Evolutionary conservation across 2,797 vertebrate species (phyloP), one percentile per base, ranked within the genome.

Genomic region (Cirrhinus molitorella): DNA sequence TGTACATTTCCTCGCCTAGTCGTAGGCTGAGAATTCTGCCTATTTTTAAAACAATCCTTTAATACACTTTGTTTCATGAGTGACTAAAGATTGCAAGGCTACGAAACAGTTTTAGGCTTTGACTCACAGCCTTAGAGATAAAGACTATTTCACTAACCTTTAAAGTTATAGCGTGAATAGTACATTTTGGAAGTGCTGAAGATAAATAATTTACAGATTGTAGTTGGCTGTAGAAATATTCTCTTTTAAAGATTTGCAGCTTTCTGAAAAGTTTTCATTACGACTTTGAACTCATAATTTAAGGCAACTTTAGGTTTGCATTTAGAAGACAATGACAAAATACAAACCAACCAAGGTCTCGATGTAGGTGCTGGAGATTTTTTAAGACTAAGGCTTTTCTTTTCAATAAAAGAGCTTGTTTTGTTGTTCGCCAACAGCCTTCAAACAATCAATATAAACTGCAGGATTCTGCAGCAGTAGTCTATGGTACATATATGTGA

Each of bases 131-230:
- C 8, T 2, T 17, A 23, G 37, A n/a, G 28, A 53, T 40, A 3
- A 63, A 3, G 5, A 55, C 23, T 70, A 55, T 49, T 66, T 51
- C 21, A 49, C 47, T 25, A 65, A 45, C 28, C 78, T 47, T 70
- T 19, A 61, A 76, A 77, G 67, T 78, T 57, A 72, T 28, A 63
- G 16, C 0, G 16, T 43, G 49, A 72, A 31, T 23, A 25, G 45
- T n/a, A 53, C 3, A 77, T 72, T 63, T 77, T 45, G 23, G 21
- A 65, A 77, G 65, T 66, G n/a, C 45, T 61, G 21, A 5, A 61
- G 31, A 65, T 79, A 45, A 85, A 85, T 79, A 79, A 82, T 85
- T 78, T 55, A 79, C 13, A 8, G 47, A 43, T 79, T 59, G 43
- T 65, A 68, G 49, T 57, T 72, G 66, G 49, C 72, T 83, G 37